Evolutionary conservation across 2,797 vertebrate species (phyloP).

Genomic region (Ptychobarbus kaznakovi): DNA sequence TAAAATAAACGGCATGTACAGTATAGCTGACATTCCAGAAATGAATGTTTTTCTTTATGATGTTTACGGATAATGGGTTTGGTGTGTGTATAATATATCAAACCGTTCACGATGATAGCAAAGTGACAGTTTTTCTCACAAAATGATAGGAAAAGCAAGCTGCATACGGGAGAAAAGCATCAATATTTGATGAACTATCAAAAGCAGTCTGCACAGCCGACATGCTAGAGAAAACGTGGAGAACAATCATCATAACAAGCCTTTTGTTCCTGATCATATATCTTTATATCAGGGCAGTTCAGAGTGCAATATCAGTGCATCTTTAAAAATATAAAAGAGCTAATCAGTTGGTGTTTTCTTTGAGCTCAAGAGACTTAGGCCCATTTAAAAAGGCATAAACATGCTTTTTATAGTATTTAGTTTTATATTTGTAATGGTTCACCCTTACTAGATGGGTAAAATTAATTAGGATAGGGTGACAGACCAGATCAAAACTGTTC

Average conservation of each 20-base stretch:
- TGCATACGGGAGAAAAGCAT: slow-evolving; percentile 16
- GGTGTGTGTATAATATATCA: slow-evolving; percentile 21
- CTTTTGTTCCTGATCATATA: not conserved
- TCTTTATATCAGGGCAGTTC: not conserved
- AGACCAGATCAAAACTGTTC: not conserved
- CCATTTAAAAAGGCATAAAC: not conserved
- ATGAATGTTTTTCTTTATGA: slow-evolving; percentile 17
- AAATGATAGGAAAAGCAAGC: not conserved
- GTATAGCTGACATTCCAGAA: slow-evolving; percentile 7
- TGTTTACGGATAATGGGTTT: slow-evolving; percentile 34
- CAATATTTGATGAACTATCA: slow-evolving; percentile 31
- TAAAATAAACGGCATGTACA: slow-evolving; percentile 3
- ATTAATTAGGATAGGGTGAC: not conserved
- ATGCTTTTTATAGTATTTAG: not conserved
- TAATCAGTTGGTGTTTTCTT: not conserved
- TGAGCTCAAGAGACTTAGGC: not conserved
- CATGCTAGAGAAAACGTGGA: slow-evolving; percentile 11
- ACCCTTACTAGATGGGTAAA: not conserved
- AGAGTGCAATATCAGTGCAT: not conserved
- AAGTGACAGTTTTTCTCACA: slow-evolving; percentile 25
- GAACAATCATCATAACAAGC: slow-evolving; percentile 16
- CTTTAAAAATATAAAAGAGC: slow-evolving; percentile 6
- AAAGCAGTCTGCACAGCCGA: not conserved
- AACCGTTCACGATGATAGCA: not conserved
- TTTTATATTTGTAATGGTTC: not conserved